Conservation (phyloP, 1,140 invertebrate genomes). For the Piezodorus guildinii region DNA sequence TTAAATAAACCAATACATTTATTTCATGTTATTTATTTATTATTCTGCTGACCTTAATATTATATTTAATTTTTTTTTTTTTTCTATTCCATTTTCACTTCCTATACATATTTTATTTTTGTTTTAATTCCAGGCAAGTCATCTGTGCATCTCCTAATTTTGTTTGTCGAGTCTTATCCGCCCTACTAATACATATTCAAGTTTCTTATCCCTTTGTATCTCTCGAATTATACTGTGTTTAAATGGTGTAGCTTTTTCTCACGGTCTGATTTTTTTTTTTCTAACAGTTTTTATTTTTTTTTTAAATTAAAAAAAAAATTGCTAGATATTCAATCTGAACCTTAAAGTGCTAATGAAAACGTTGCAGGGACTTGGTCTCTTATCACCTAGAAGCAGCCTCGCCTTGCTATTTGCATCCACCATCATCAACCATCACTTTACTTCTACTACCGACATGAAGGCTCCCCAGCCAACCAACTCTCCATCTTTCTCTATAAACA, state of each 20-base stretch:
- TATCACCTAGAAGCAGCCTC: conserved; percentile 23
- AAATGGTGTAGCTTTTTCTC: no score
- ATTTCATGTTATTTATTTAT: no score
- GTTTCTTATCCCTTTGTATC: not conserved
- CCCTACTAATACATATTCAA: not conserved
- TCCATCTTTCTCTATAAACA: conserved; percentile 23
- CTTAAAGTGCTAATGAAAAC: conserved; percentile 23
- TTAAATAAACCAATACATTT: no score
- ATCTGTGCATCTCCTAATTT: conserved; percentile 7
- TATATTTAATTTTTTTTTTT: no score
- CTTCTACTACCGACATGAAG: conserved; percentile 23
- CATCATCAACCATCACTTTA: conserved; percentile 24
- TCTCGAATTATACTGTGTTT: no score
- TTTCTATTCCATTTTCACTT: no score
- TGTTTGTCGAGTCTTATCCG: conserved; percentile 5
- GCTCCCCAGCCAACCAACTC: conserved; percentile 18
- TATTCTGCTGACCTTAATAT: no score
- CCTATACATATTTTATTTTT: conserved; percentile 7
- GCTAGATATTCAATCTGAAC: conserved; percentile 10
- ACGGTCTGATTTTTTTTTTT: no score
- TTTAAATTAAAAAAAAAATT: no score
- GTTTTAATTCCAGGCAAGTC: conserved; percentile 10
- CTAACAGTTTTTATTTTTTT: no score
- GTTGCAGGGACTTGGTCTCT: conserved; percentile 26
- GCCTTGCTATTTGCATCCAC: conserved; percentile 24